phyloP scores from a whole-genome alignment of 2,888 invertebrate species.

The Latheticus oryzae region DNA sequence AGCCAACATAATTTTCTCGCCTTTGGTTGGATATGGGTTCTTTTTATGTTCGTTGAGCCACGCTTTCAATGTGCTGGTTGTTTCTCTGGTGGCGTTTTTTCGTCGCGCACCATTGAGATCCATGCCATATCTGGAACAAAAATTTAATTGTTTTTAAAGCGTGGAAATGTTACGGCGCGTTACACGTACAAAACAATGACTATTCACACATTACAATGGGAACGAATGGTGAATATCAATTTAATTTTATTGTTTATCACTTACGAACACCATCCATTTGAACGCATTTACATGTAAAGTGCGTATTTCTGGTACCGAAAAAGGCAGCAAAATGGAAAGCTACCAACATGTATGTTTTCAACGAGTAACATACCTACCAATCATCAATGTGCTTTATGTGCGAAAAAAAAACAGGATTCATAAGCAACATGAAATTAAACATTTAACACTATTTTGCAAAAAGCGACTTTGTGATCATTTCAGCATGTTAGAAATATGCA shows the following conservation, averaged over 20 bases:
- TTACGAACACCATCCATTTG: slow-evolving; percentile 11
- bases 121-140: slow-evolving; percentile 85
- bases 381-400: too few species aligned
- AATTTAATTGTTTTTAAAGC: slow-evolving; percentile 27
- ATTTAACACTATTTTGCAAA: background rate
- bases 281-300: slow-evolving; percentile 6
- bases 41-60: slow-evolving; percentile 99
- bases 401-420: too few species aligned
- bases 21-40: slow-evolving; percentile 99
- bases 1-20: slow-evolving; percentile 99
- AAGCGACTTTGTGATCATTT: background rate
- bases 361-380: too few species aligned
- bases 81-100: slow-evolving; percentile 98
- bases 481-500: too few species aligned
- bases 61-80: slow-evolving; percentile 96
- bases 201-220: slow-evolving; percentile 33
- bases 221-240: slow-evolving; percentile 27
- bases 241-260: slow-evolving; percentile 20
- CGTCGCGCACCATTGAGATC: slow-evolving; percentile 94
- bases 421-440: too few species aligned
- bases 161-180: slow-evolving; percentile 7
- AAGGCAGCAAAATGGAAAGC: slow-evolving; percentile 5
- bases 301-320: slow-evolving; percentile 2
- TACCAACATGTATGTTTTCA: too few species aligned
- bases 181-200: slow-evolving; percentile 26